Evolutionary conservation across 1,140 invertebrate species (phyloP).

Genomic region (Drosophila paulistorum): DNA sequence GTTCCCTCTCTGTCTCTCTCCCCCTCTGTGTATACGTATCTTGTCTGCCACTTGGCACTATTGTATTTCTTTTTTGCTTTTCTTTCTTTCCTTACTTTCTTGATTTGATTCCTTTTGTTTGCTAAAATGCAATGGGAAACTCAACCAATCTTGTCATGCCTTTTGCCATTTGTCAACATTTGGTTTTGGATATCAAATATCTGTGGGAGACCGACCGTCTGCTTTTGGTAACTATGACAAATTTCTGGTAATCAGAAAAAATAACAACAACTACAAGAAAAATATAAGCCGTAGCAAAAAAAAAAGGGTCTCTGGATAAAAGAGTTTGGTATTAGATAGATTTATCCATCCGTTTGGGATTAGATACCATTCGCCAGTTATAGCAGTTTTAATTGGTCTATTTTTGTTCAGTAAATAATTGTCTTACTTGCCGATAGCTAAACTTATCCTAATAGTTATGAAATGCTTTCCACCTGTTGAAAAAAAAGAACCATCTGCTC

Average conservation of each 20-base stretch:
- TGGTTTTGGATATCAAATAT: slow-evolving; percentile 64
- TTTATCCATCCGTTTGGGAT: no score
- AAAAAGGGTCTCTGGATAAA: background rate
- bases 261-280: slow-evolving; percentile 22
- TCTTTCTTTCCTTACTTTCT: background rate
- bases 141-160: slow-evolving; percentile 21
- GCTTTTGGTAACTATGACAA: slow-evolving; percentile 57
- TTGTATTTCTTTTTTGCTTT: background rate
- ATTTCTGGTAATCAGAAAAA: slow-evolving; percentile 62
- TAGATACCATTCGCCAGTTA: no score
- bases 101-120: slow-evolving; percentile 43
- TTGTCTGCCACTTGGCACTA: background rate
- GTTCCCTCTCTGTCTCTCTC: background rate
- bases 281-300: background rate
- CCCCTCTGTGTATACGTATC: slow-evolving; percentile 19
- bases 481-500: no score
- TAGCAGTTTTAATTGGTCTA: no score
- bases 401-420: no score
- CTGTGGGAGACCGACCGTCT: slow-evolving; percentile 45
- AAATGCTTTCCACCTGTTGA: no score
- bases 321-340: no score
- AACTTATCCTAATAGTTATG: no score
- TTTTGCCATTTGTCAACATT: slow-evolving; percentile 72
- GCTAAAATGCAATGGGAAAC: slow-evolving; percentile 39
- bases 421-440: no score